phyloP scores from a whole-genome alignment of 2,113 vertebrate genomes.

The Manacus vitellinus region DNA sequence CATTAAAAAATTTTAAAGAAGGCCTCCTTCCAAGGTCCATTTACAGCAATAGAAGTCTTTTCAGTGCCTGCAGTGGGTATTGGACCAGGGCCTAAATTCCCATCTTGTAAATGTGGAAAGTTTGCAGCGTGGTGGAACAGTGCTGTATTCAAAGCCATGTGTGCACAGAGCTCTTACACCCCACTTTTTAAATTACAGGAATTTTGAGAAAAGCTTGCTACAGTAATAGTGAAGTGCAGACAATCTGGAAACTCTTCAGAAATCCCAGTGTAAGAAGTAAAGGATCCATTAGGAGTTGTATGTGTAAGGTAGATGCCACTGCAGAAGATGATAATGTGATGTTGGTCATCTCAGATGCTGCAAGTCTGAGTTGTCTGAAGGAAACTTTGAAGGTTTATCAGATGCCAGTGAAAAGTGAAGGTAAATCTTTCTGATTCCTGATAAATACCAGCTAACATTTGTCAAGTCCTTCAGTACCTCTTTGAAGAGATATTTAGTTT shows the following conservation, averaged over 20 bases:
- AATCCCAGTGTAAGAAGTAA: conserved; percentile 17
- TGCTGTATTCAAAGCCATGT: conserved; percentile 26
- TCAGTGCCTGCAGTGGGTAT: conserved; percentile 47
- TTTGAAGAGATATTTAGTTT: background rate
- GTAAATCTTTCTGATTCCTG: conserved; percentile 10
- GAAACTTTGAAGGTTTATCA: conserved; percentile 34
- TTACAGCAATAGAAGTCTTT: conserved; percentile 58
- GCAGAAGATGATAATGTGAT: conserved; percentile 6
- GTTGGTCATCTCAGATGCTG: conserved; percentile 27
- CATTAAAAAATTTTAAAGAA: conserved; percentile 27
- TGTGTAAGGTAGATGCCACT: background rate
- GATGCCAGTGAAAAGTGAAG: conserved; percentile 33
- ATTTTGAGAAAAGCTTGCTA: conserved; percentile 40
- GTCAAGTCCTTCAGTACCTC: background rate
- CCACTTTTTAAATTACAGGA: conserved; percentile 58
- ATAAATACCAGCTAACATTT: background rate
- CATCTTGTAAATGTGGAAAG: conserved; percentile 65
- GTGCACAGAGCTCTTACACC: background rate
- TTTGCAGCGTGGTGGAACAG: conserved; percentile 24
- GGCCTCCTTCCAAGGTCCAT: conserved; percentile 37
- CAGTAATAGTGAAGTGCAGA: conserved; percentile 15
- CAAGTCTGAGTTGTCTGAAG: conserved; percentile 42
- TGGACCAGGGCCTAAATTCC: conserved; percentile 59
- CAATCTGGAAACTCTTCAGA: conserved; percentile 54
- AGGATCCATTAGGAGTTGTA: conserved; percentile 33